Percentiles rank a stretch among this genome's conserved stretches.
Evolutionary conservation across 2,113 vertebrate species (phyloP).

Genomic region (Echinops telfairi): DNA sequence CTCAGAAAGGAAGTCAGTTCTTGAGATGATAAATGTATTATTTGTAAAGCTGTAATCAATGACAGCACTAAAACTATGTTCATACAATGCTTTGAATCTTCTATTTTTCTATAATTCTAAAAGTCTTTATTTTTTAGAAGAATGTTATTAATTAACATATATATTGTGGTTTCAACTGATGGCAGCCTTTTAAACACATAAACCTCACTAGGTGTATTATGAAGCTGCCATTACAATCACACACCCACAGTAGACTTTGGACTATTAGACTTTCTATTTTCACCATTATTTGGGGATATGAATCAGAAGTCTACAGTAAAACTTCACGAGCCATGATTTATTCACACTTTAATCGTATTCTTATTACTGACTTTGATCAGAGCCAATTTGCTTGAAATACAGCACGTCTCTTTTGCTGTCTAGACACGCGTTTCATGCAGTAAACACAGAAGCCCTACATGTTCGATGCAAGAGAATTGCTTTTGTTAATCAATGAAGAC

Average conservation of each 20-base stretch:
- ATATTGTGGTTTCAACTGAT: too few species aligned
- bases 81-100: too few species aligned
- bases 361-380: background rate
- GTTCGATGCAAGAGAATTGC: background rate
- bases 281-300: background rate
- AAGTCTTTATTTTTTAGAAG: too few species aligned
- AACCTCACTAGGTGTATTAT: too few species aligned
- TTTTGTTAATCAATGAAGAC: background rate
- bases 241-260: too few species aligned
- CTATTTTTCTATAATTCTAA: too few species aligned
- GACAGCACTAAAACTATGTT: too few species aligned
- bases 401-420: background rate
- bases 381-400: background rate
- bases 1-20: background rate
- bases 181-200: too few species aligned
- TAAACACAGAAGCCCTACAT: conserved; percentile 7
- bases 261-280: too few species aligned
- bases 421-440: background rate
- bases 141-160: background rate
- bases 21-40: background rate
- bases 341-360: background rate
- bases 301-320: conserved; percentile 3
- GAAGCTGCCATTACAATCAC: too few species aligned
- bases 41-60: conserved; percentile 24
- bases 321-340: background rate